phyloP scores from a whole-genome alignment of 2,113 vertebrate species.

The Natator depressus region DNA sequence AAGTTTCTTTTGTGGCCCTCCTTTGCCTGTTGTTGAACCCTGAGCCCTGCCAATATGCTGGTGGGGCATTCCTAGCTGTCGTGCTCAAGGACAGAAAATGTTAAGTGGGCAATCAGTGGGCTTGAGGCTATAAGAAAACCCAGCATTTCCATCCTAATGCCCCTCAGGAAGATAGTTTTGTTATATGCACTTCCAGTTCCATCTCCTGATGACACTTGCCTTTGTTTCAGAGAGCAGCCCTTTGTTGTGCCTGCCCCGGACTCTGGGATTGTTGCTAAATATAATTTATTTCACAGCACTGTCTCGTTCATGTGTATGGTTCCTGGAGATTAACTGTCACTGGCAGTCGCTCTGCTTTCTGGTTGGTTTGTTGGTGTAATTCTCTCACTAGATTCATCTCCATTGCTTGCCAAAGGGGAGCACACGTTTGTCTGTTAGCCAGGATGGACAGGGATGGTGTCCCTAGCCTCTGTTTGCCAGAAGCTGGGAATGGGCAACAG shows the following conservation, averaged over 20 bases:
- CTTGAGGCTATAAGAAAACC: background rate
- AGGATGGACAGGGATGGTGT: too few species aligned
- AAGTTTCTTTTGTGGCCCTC: background rate
- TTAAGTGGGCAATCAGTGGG: too few species aligned
- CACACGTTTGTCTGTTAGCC: too few species aligned
- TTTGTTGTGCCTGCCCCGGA: too few species aligned
- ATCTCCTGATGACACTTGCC: background rate
- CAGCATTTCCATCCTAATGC: background rate
- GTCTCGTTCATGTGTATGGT: background rate
- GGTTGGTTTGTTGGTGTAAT: background rate
- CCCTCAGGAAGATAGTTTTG: too few species aligned
- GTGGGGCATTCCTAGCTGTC: too few species aligned
- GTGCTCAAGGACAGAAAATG: background rate
- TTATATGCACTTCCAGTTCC: background rate
- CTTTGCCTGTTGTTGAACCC: too few species aligned
- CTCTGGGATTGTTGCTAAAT: too few species aligned
- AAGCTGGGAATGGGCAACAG: too few species aligned
- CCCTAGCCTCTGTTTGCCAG: too few species aligned
- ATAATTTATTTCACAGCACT: background rate
- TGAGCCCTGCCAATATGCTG: too few species aligned
- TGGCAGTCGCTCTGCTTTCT: background rate
- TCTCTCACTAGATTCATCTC: background rate
- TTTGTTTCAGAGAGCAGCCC: background rate
- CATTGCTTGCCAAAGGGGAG: too few species aligned
- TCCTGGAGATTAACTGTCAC: background rate